These are phyloP conservation scores for Oedothorax gibbosus DNA, from an alignment of 1,140 invertebrate genomes.

Conservation along the genomic window DNA sequence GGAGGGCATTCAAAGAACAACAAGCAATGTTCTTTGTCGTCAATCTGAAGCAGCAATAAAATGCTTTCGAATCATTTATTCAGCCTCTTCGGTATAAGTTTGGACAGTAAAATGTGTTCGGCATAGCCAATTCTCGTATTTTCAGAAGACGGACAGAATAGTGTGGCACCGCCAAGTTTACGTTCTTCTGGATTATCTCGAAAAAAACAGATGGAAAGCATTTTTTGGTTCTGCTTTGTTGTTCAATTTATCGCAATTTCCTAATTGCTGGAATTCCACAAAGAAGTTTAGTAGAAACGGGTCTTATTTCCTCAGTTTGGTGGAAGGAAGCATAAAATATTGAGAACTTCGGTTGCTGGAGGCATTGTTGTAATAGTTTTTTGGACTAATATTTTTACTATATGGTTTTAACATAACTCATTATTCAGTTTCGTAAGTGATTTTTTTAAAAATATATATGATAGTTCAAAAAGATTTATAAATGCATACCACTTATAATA, in stretches of 20 bases:
- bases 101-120: conserved; percentile 53
- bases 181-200: not conserved
- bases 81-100: conserved; percentile 24
- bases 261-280: not conserved
- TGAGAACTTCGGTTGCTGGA: not conserved
- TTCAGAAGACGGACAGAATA: not conserved
- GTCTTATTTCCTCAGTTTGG: not conserved
- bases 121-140: conserved; percentile 39
- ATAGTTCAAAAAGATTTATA: too few relatives aligned
- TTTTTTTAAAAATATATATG: too few relatives aligned
- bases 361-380: not conserved
- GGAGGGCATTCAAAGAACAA: conserved; percentile 2
- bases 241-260: conserved; percentile 20
- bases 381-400: not conserved
- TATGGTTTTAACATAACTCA: too few relatives aligned
- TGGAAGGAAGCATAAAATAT: not conserved
- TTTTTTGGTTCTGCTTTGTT: not conserved
- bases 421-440: too few relatives aligned
- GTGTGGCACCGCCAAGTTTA: conserved; percentile 19
- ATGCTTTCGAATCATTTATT: conserved; percentile 57
- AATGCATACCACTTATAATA: too few relatives aligned
- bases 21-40: conserved; percentile 35
- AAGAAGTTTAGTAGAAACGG: not conserved
- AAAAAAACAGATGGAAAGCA: not conserved
- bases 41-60: conserved; percentile 54